Percentiles rank a stretch among this genome's conserved stretches.
Conservation (phyloP, 2,797 vertebrate species). For the Urophycis tenuis region DNA sequence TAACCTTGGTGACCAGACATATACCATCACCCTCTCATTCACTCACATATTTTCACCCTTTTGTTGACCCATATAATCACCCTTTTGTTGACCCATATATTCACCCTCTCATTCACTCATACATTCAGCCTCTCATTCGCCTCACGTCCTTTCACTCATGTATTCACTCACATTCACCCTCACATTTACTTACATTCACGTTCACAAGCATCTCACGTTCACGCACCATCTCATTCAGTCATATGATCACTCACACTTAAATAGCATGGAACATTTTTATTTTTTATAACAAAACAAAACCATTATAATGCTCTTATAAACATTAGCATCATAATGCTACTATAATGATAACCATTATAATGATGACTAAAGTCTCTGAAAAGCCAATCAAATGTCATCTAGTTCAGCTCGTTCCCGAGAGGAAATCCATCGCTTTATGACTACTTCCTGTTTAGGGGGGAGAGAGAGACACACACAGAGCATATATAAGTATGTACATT, state of each 20-base stretch:
- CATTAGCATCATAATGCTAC: background rate
- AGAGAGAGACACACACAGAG: background rate
- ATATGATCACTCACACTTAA: background rate
- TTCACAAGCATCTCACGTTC: no score
- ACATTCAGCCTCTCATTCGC: no score
- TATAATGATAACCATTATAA: background rate
- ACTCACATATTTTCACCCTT: no score
- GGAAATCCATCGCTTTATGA: slow-evolving; percentile 82
- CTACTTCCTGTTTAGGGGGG: slow-evolving; percentile 71
- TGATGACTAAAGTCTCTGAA: background rate
- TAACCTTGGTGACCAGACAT: no score
- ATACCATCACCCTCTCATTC: no score
- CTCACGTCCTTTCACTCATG: no score
- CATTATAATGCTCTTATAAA: background rate
- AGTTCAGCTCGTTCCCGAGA: slow-evolving; percentile 80
- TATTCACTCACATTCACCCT: no score
- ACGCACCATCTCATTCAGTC: background rate
- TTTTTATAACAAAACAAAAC: background rate
- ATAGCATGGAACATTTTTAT: background rate
- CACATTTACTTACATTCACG: no score
- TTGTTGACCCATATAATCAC: background rate
- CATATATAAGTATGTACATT: background rate
- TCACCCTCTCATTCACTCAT: no score
- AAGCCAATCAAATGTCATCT: slow-evolving; percentile 65
- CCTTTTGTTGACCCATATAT: no score